Evolutionary conservation across 2,797 vertebrate species (phyloP).

Genomic region (Thalassophryne amazonica): DNA sequence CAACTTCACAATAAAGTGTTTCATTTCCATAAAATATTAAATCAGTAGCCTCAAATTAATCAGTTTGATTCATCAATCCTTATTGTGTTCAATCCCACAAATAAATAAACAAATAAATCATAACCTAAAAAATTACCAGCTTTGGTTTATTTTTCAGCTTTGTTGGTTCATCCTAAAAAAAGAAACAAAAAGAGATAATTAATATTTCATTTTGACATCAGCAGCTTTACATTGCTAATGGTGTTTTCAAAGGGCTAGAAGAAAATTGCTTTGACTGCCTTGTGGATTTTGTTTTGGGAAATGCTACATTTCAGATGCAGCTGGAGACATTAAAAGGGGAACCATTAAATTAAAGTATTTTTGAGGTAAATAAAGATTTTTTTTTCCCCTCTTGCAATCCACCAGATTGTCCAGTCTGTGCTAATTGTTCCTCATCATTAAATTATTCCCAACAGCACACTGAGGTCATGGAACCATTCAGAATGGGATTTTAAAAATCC

Average conservation of each 20-base stretch:
- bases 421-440: slow-evolving; percentile 33
- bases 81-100: slow-evolving; percentile 9
- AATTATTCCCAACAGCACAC: slow-evolving; percentile 26
- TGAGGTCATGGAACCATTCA: slow-evolving; percentile 13
- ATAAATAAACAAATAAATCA: no score
- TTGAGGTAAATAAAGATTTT: not conserved
- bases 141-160: not conserved
- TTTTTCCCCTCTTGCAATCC: not conserved
- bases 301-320: slow-evolving; percentile 7
- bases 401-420: not conserved
- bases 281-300: not conserved
- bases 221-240: slow-evolving; percentile 18
- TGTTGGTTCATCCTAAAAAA: not conserved
- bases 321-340: not conserved
- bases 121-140: not conserved
- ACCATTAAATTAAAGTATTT: slow-evolving; percentile 2
- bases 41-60: slow-evolving; percentile 12
- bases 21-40: not conserved
- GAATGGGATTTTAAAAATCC: no score
- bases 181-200: slow-evolving; percentile 6
- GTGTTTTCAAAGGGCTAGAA: slow-evolving; percentile 11
- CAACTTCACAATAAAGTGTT: no score
- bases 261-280: slow-evolving; percentile 6
- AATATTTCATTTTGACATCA: slow-evolving; percentile 35
- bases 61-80: slow-evolving; percentile 4